Conservation (phyloP, 2,888 invertebrate species). For the Heliconius charithonia region DNA sequence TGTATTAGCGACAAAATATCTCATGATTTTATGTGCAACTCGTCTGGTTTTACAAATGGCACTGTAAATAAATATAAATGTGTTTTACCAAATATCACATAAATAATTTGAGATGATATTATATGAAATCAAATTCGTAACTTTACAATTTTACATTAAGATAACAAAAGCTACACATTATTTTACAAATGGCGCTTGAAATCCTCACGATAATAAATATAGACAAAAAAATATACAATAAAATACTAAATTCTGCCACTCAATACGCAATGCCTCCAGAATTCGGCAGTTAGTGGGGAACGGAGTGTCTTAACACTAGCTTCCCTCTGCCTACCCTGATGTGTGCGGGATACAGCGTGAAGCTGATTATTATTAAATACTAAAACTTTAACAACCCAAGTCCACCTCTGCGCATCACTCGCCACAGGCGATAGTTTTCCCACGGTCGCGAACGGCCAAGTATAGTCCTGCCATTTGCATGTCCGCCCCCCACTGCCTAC, state of each 20-base stretch:
- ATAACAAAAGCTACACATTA: neutral
- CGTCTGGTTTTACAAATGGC: neutral
- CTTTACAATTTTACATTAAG: neutral
- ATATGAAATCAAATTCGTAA: neutral
- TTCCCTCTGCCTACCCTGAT: too few species aligned
- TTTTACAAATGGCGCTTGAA: neutral
- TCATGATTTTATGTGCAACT: neutral
- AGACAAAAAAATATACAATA: neutral
- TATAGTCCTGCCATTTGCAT: slow-evolving; percentile 82
- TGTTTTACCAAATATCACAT: neutral
- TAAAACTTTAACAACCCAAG: slow-evolving; percentile 45
- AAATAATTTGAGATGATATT: neutral
- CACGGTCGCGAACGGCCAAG: slow-evolving; percentile 79
- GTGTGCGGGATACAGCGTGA: too few species aligned
- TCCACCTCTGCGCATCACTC: slow-evolving; percentile 67
- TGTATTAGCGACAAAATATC: neutral
- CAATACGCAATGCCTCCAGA: too few species aligned
- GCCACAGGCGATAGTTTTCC: slow-evolving; percentile 84
- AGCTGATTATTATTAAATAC: too few species aligned
- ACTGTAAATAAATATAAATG: neutral
- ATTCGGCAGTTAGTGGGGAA: too few species aligned
- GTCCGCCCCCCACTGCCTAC: slow-evolving; percentile 75
- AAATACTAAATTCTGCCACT: too few species aligned
- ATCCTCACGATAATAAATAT: neutral
- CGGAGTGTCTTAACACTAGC: too few species aligned